phyloP scores from a whole-genome alignment of 2,888 invertebrate genomes.

The Pteria penguin region DNA sequence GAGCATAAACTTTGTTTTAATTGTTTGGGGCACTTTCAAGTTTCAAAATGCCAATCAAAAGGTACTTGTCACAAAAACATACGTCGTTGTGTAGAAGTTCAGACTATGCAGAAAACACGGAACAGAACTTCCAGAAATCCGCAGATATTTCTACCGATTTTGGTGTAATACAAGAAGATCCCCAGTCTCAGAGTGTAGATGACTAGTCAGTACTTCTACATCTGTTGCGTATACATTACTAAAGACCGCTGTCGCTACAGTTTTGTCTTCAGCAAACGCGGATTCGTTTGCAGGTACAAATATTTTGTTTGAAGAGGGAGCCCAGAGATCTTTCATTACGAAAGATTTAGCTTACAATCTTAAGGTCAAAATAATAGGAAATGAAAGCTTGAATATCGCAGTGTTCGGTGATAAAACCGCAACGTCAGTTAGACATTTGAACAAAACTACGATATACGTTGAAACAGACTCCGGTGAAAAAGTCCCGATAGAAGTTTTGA shows the following conservation, averaged over 20 bases:
- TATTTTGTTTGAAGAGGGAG: no score
- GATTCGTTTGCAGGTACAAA: conserved; percentile 1
- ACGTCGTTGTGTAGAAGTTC: background rate
- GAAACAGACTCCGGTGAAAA: conserved; percentile 13
- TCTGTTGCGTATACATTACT: no score
- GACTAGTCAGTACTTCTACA: conserved; percentile 6
- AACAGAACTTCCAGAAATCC: background rate
- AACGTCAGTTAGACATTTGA: background rate
- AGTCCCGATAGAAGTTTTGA: conserved; percentile 7
- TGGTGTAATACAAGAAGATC: background rate
- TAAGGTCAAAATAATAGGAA: background rate
- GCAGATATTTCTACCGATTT: background rate
- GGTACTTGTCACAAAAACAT: background rate
- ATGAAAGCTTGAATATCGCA: no score
- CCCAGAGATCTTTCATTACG: conserved; percentile 29
- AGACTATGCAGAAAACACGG: background rate
- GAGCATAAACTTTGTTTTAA: background rate
- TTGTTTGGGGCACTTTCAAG: background rate
- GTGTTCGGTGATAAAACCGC: conserved; percentile 16
- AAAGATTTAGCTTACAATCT: conserved; percentile 15
- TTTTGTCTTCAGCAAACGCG: background rate
- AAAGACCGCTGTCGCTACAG: no score
- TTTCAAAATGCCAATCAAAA: conserved; percentile 1
- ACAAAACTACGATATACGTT: conserved; percentile 11
- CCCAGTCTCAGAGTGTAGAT: background rate